Percentiles rank a stretch among this genome's conserved stretches.
Conservation (phyloP, 2,888 invertebrate genomes). For the Drosophila paracracens region DNA sequence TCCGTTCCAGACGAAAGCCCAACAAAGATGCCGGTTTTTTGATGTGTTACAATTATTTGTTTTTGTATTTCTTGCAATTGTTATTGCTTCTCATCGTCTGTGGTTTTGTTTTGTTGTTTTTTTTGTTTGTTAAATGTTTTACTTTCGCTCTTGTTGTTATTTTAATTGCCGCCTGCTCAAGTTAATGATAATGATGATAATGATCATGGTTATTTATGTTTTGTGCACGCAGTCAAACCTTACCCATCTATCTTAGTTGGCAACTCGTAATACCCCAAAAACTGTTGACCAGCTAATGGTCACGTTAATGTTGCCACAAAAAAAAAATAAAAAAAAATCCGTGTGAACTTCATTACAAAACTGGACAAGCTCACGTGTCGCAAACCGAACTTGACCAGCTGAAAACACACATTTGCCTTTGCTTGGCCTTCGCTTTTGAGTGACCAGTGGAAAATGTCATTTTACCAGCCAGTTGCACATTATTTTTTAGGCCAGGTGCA, state of each 20-base stretch:
- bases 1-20: slow-evolving; percentile 41
- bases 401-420: slow-evolving; percentile 23
- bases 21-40: neutral
- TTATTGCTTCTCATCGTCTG: slow-evolving; percentile 28
- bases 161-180: slow-evolving; percentile 66
- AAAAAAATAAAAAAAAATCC: slow-evolving; percentile 28
- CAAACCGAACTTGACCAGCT: neutral
- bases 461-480: neutral
- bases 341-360: slow-evolving; percentile 66
- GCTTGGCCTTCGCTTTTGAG: slow-evolving; percentile 35
- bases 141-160: slow-evolving; percentile 62
- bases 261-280: neutral
- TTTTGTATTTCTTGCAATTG: slow-evolving; percentile 41
- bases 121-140: slow-evolving; percentile 55
- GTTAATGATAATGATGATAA: slow-evolving; percentile 46
- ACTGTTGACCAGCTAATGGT: slow-evolving; percentile 38
- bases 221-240: slow-evolving; percentile 16
- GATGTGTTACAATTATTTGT: slow-evolving; percentile 27
- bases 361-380: slow-evolving; percentile 22
- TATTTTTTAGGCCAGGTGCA: slow-evolving; percentile 3
- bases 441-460: slow-evolving; percentile 4
- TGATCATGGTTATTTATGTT: slow-evolving; percentile 35
- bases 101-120: slow-evolving; percentile 13
- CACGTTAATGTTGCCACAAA: slow-evolving; percentile 57
- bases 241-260: neutral